Conservation (phyloP, 2,888 invertebrate genomes). For the Nemurella pictetii region DNA sequence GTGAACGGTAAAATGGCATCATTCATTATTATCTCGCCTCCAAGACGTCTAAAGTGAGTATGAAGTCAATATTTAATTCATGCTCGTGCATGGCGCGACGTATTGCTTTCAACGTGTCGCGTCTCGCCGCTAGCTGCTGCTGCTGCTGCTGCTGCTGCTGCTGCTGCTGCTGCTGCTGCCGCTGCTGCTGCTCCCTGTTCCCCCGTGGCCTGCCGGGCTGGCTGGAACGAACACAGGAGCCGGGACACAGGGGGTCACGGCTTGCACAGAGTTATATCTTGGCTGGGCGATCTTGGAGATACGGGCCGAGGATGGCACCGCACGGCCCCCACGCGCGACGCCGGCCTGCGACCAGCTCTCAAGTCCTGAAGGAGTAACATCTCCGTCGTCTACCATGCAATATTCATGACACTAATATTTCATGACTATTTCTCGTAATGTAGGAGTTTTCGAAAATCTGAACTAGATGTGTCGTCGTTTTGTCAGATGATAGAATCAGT, state of each 20-base stretch:
- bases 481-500: neutral
- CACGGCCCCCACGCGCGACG: neutral
- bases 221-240: neutral
- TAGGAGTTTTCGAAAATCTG: neutral
- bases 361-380: neutral
- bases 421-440: neutral
- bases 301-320: neutral
- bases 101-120: constrained; percentile 6
- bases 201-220: neutral
- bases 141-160: neutral
- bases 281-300: neutral
- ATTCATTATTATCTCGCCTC: neutral
- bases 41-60: neutral
- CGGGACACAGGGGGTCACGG: neutral
- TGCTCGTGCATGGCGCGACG: constrained; percentile 8
- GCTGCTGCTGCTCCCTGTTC: neutral
- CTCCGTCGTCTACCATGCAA: neutral
- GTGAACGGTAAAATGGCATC: neutral
- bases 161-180: neutral
- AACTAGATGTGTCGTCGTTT: neutral
- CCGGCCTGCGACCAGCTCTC: no score
- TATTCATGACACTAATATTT: neutral
- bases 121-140: neutral
- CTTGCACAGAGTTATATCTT: neutral
- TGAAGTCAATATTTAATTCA: constrained; percentile 22